Percentiles rank a stretch among this genome's conserved stretches.
phyloP scores from a whole-genome alignment of 1,140 invertebrate genomes.

The Probaryconus sp. region DNA sequence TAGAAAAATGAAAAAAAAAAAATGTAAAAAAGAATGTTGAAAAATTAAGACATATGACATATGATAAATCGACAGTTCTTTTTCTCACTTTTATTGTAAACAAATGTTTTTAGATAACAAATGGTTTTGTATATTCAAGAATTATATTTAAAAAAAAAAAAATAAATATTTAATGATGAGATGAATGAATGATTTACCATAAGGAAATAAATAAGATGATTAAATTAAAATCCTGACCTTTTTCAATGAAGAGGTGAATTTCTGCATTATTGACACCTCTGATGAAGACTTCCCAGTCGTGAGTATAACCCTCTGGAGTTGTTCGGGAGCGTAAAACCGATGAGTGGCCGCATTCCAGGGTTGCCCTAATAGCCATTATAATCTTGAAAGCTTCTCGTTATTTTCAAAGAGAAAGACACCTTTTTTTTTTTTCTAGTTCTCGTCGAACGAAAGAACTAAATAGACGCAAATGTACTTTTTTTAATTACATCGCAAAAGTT shows the following conservation, averaged over 20 bases:
- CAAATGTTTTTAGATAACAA: too few relatives aligned
- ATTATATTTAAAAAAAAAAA: too few relatives aligned
- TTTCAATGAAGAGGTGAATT: conserved; percentile 95
- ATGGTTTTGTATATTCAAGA: too few relatives aligned
- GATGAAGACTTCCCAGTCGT: conserved; percentile 99
- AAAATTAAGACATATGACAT: conserved; percentile 4
- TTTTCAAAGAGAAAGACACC: too few relatives aligned
- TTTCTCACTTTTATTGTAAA: too few relatives aligned
- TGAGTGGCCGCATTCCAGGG: conserved; percentile 94
- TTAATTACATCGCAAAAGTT: too few relatives aligned
- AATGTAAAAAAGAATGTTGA: background rate
- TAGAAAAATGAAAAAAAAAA: conserved; percentile 6
- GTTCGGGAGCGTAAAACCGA: conserved; percentile 87
- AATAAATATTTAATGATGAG: background rate
- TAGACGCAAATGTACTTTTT: too few relatives aligned
- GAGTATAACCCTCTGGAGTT: conserved; percentile 93
- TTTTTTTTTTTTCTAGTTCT: too few relatives aligned
- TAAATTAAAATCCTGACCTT: conserved; percentile 76
- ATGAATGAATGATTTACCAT: too few relatives aligned
- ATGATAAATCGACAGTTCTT: too few relatives aligned
- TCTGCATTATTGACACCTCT: conserved; percentile 89
- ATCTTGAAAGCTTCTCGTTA: background rate
- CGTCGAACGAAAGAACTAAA: background rate
- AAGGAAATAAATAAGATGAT: conserved; percentile 16
- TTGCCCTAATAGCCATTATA: conserved; percentile 87